A percentile compares a stretch with the other conserved stretches of the same genome.
phyloP scores from a whole-genome alignment of 2,797 vertebrate genomes.

The Acestrorhynchus altus region DNA sequence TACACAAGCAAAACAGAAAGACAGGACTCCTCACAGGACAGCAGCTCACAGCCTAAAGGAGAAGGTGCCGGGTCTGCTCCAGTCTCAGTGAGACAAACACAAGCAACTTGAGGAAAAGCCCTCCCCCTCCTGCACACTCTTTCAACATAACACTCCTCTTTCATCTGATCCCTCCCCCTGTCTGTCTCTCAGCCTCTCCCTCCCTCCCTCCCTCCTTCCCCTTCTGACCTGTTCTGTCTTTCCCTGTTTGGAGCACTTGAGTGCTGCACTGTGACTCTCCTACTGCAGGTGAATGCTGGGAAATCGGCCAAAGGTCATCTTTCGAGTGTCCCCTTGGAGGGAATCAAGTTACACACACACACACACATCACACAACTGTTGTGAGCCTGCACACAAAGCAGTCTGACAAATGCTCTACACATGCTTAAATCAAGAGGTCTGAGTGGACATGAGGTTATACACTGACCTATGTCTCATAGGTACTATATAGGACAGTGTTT shows the following conservation, averaged over 20 bases:
- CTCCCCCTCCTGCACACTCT: slow-evolving; percentile 56
- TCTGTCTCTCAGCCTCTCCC: slow-evolving; percentile 25
- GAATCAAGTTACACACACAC: slow-evolving; percentile 48
- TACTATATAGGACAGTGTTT: too few relatives aligned
- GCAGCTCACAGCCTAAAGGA: slow-evolving; percentile 51
- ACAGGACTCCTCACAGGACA: slow-evolving; percentile 57
- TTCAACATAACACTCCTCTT: slow-evolving; percentile 54
- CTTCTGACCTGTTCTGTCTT: slow-evolving; percentile 51
- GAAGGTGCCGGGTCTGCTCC: slow-evolving; percentile 21
- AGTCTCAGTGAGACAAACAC: slow-evolving; percentile 58
- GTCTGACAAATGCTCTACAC: slow-evolving; percentile 7
- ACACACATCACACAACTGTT: slow-evolving; percentile 11
- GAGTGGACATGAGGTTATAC: neutral
- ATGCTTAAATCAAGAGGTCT: slow-evolving; percentile 4
- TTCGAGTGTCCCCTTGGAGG: slow-evolving; percentile 22
- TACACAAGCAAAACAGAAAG: slow-evolving; percentile 30
- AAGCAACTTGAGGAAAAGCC: slow-evolving; percentile 63
- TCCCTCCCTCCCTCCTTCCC: slow-evolving; percentile 25
- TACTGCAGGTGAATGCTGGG: slow-evolving; percentile 67
- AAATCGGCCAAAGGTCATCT: slow-evolving; percentile 61
- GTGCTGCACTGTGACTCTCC: slow-evolving; percentile 48
- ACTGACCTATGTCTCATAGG: too few relatives aligned
- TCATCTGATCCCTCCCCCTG: slow-evolving; percentile 55
- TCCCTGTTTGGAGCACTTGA: slow-evolving; percentile 52
- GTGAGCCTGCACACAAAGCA: neutral